Percentiles rank a stretch among this genome's conserved stretches.
phyloP scores from a whole-genome alignment of 2,113 vertebrate species.

The Crotalus viridis region DNA sequence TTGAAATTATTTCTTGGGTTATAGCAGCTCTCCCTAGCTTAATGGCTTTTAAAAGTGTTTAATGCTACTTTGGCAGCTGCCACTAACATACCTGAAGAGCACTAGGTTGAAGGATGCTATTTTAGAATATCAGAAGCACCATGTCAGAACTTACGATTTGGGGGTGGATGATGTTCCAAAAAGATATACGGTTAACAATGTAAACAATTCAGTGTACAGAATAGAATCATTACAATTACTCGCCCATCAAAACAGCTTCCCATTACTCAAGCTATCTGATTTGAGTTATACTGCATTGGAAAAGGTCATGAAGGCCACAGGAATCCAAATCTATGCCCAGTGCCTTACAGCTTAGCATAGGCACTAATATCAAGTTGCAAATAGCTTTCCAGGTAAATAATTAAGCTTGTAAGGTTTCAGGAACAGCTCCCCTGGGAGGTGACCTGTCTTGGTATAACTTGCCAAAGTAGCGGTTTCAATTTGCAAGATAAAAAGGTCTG shows the following conservation, averaged over 20 bases:
- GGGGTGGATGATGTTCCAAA: conserved; percentile 25
- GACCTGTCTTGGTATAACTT: not conserved
- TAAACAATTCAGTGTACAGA: not conserved
- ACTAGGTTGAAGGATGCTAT: conserved; percentile 20
- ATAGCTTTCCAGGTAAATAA: not conserved
- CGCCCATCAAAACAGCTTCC: not conserved
- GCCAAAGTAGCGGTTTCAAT: not conserved
- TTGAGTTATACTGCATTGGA: not conserved
- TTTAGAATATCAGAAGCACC: conserved; percentile 57
- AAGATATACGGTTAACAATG: not conserved
- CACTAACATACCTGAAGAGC: not conserved
- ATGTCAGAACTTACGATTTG: conserved; percentile 16
- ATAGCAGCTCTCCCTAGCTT: conserved; percentile 35
- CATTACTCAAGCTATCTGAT: not conserved
- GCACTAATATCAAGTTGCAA: not conserved
- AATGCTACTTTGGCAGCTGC: not conserved
- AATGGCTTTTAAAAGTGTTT: not conserved
- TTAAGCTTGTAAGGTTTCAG: not conserved
- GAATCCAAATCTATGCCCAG: not conserved
- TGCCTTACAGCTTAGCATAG: not conserved
- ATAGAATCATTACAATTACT: not conserved
- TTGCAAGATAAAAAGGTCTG: not conserved
- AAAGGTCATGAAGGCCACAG: not conserved
- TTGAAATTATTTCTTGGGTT: not conserved
- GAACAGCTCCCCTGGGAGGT: not conserved